Conservation (phyloP, 2,797 vertebrate species). For the Trichosurus vulpecula region DNA sequence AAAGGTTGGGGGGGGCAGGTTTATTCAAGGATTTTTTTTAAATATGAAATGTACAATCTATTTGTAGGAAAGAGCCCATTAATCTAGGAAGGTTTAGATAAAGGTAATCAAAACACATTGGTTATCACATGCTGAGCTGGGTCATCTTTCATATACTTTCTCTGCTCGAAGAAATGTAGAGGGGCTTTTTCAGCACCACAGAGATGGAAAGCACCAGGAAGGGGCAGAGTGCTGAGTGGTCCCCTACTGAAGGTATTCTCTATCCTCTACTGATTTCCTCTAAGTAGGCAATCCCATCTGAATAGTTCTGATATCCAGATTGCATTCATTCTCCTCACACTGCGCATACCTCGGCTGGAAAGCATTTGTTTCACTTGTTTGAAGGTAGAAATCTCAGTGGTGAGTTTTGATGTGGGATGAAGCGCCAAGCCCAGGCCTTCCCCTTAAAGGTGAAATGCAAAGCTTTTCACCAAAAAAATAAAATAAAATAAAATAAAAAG, state of each 20-base stretch:
- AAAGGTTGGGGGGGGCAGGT: constrained; percentile 48
- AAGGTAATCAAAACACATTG: constrained; percentile 70
- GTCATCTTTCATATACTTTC: not conserved
- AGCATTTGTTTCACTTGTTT: constrained; percentile 71
- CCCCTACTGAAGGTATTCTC: constrained; percentile 51
- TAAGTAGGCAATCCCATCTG: constrained; percentile 42
- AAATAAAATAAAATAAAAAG: constrained; percentile 60
- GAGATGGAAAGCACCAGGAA: constrained; percentile 34
- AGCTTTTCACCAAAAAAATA: constrained; percentile 36
- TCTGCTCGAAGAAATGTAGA: constrained; percentile 45
- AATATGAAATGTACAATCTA: constrained; percentile 48
- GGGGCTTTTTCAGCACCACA: constrained; percentile 55
- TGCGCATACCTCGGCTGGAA: constrained; percentile 15
- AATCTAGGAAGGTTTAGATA: constrained; percentile 64
- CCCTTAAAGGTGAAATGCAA: constrained; percentile 56
- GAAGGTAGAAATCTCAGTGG: constrained; percentile 63
- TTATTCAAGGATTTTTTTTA: constrained; percentile 37
- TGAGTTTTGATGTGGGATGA: constrained; percentile 74
- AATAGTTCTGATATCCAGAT: constrained; percentile 44
- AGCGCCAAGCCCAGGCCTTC: constrained; percentile 49
- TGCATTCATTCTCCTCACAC: constrained; percentile 39
- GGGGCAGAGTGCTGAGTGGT: constrained; percentile 61
- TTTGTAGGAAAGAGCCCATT: constrained; percentile 38
- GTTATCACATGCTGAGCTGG: constrained; percentile 40
- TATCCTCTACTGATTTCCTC: constrained; percentile 48